phyloP scores from a whole-genome alignment of 2,113 vertebrate genomes.

The Carassius gibelio region DNA sequence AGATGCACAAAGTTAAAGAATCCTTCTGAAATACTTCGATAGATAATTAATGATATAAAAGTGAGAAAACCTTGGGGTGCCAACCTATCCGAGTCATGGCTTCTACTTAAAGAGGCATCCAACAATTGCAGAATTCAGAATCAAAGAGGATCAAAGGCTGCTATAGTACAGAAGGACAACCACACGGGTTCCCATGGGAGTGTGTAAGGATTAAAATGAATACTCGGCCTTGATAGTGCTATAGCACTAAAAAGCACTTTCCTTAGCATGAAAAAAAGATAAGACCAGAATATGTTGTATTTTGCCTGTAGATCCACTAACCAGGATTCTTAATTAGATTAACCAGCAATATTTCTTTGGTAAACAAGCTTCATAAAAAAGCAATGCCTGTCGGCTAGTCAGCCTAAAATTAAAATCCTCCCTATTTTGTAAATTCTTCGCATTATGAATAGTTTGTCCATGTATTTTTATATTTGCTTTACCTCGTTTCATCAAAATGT shows the following conservation, averaged over 20 bases:
- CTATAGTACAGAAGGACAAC: slow-evolving; percentile 40
- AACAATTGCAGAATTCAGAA: slow-evolving; percentile 43
- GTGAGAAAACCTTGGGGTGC: neutral
- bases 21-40: neutral
- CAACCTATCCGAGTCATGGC: neutral
- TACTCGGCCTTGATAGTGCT: slow-evolving; percentile 29
- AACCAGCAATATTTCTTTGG: neutral
- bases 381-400: neutral
- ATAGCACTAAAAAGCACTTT: slow-evolving; percentile 39
- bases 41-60: neutral
- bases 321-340: no score
- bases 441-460: neutral
- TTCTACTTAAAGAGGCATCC: slow-evolving; percentile 32
- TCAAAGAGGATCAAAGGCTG: slow-evolving; percentile 52
- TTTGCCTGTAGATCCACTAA: no score
- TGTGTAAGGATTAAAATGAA: slow-evolving; percentile 50
- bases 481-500: neutral
- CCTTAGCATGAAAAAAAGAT: neutral
- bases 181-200: slow-evolving; percentile 49
- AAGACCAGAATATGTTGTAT: no score
- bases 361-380: neutral
- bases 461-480: neutral
- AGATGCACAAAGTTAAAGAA: neutral
- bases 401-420: neutral
- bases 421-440: neutral